Conservation (phyloP, 2,888 invertebrate genomes). For the Corbicula japonica region DNA sequence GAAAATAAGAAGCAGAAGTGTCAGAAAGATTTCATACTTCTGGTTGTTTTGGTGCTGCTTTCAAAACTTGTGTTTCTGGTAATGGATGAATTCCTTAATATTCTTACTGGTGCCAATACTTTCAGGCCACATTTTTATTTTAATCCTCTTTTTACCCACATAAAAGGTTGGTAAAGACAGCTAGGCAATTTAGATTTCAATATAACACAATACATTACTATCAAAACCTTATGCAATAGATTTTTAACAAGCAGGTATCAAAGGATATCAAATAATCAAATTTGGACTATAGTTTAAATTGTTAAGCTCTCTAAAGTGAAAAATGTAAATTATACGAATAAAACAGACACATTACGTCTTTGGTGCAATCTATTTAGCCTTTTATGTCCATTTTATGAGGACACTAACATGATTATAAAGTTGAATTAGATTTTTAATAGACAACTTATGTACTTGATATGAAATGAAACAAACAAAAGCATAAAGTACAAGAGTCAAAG, state of each 20-base stretch:
- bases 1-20: no score
- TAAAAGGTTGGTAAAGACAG: neutral
- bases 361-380: neutral
- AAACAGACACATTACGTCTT: neutral
- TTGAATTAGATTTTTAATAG: neutral
- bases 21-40: no score
- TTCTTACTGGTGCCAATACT: no score
- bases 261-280: slow-evolving; percentile 5
- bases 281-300: slow-evolving; percentile 27
- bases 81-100: no score
- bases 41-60: no score
- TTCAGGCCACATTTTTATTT: no score
- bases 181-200: neutral
- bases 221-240: neutral
- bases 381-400: slow-evolving; percentile 3
- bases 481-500: no score
- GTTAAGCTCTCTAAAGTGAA: slow-evolving; percentile 9
- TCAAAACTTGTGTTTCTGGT: no score
- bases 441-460: neutral
- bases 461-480: neutral
- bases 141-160: no score
- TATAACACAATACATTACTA: neutral
- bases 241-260: slow-evolving; percentile 4
- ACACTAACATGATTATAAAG: neutral
- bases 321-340: slow-evolving; percentile 13